phyloP scores from a whole-genome alignment of 1,140 invertebrate species.

The Diorhabda elongata region DNA sequence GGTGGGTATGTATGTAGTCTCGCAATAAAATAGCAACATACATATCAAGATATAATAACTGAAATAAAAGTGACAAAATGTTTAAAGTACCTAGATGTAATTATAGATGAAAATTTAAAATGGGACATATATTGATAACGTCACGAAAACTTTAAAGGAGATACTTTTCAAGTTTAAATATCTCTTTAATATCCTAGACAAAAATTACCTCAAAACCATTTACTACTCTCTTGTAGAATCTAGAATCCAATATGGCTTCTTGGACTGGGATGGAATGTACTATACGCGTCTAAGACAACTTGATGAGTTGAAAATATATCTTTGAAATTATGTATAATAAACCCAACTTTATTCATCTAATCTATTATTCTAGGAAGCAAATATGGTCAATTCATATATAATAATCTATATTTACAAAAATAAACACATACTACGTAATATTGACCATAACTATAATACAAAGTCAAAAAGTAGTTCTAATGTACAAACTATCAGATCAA shows the following conservation, averaged over 20 bases:
- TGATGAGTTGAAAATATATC: neutral
- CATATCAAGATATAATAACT: neutral
- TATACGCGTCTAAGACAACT: neutral
- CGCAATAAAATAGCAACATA: no score
- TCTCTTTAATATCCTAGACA: neutral
- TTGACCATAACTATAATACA: no score
- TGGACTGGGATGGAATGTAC: constrained; percentile 3
- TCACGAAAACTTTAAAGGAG: neutral
- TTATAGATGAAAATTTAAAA: neutral
- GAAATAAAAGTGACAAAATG: neutral
- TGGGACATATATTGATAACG: neutral
- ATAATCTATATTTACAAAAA: no score
- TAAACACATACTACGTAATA: no score
- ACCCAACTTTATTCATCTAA: no score
- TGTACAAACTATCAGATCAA: no score
- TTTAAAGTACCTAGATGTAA: neutral
- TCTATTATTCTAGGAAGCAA: no score
- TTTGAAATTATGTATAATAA: no score
- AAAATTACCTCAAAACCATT: neutral
- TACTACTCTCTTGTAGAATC: constrained; percentile 4
- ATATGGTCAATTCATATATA: no score
- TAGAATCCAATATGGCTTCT: constrained; percentile 1
- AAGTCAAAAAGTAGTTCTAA: no score
- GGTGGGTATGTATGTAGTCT: no score
- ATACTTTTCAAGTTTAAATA: neutral